These are phyloP conservation scores for Heliconius hewitsoni DNA, from an alignment of 1,140 invertebrate species.

Conservation along the genomic window DNA sequence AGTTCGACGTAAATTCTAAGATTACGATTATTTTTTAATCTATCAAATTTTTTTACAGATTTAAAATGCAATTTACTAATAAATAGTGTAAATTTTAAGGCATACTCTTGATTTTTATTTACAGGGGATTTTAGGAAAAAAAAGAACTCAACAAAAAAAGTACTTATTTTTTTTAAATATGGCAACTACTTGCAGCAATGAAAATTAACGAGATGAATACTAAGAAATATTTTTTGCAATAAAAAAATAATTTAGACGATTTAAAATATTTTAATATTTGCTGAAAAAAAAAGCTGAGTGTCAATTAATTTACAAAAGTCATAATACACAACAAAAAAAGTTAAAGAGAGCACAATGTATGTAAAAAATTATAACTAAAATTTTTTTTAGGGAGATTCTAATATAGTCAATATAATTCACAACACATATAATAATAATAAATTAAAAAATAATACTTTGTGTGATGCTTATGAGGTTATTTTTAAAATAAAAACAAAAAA, in stretches of 20 bases:
- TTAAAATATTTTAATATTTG: neutral
- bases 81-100: conserved; percentile 8
- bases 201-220: neutral
- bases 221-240: neutral
- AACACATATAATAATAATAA: conserved; percentile 2
- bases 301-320: neutral
- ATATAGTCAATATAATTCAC: neutral
- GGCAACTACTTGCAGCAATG: neutral
- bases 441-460: conserved; percentile 6
- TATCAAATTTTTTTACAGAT: neutral
- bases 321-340: neutral
- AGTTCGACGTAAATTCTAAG: neutral
- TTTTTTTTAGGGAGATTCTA: neutral
- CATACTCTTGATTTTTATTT: conserved; percentile 14
- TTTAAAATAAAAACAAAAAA: neutral
- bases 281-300: neutral
- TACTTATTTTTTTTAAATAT: neutral
- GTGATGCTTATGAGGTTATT: conserved; percentile 2
- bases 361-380: neutral
- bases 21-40: neutral
- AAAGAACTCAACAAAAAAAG: neutral
- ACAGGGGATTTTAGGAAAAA: neutral
- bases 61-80: conserved; percentile 3
- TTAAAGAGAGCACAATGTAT: neutral
- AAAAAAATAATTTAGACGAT: neutral